phyloP scores from a whole-genome alignment of 2,113 vertebrate species.

The Lonchura striata region DNA sequence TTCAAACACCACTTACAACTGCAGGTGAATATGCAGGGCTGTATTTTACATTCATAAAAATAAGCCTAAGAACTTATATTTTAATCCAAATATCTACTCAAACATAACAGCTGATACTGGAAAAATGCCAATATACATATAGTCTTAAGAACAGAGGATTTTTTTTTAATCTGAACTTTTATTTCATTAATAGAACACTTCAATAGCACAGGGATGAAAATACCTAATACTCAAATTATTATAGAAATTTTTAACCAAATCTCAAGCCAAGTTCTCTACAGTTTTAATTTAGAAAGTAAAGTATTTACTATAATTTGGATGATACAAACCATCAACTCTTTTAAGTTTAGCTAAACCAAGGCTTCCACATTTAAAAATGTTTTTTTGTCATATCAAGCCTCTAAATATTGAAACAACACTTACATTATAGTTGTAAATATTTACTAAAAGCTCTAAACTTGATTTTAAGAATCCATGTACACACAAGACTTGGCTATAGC shows the following conservation, averaged over 20 bases:
- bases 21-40: not conserved
- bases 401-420: not conserved
- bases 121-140: not conserved
- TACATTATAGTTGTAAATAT: not conserved
- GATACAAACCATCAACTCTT: not conserved
- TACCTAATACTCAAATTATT: not conserved
- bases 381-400: not conserved
- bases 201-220: not conserved
- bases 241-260: not conserved
- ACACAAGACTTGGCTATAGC: not conserved
- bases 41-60: not conserved
- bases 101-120: not conserved
- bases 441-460: not conserved
- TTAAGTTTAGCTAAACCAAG: not conserved
- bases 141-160: not conserved
- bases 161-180: not conserved
- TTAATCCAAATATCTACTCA: not conserved
- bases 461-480: not conserved
- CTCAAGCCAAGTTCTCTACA: not conserved
- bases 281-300: not conserved
- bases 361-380: not conserved
- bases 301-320: not conserved
- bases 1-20: accelerated
- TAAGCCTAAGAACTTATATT: not conserved
- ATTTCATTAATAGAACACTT: not conserved